phyloP scores from a whole-genome alignment of 2,888 invertebrate genomes.

The Diogma glabrata region DNA sequence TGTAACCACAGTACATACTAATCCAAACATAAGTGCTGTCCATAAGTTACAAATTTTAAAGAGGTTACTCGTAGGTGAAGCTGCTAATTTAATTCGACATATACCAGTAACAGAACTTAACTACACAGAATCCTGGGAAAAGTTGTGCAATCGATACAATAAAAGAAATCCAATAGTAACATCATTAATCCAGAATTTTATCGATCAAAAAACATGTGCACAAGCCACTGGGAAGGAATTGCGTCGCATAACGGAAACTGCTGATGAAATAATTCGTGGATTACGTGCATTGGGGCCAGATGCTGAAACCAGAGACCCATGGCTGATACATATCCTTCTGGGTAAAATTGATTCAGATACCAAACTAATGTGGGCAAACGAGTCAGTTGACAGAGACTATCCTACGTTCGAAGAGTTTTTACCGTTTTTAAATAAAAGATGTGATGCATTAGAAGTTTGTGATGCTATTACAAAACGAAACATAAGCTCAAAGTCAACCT shows the following conservation, averaged over 20 bases:
- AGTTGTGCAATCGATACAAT: background rate
- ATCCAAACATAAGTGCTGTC: background rate
- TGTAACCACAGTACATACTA: background rate
- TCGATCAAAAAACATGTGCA: background rate
- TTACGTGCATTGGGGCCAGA: background rate
- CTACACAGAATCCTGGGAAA: background rate
- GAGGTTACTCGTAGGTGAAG: background rate
- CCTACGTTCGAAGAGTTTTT: background rate
- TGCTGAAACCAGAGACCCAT: no score
- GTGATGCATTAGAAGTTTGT: background rate
- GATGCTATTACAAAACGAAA: no score
- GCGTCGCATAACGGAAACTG: background rate
- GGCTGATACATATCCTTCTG: no score
- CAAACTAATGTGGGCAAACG: no score
- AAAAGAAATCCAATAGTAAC: background rate
- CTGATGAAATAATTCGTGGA: background rate
- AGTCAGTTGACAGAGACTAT: background rate
- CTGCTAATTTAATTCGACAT: background rate
- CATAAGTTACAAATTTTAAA: background rate
- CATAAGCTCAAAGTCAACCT: no score
- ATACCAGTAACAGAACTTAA: background rate
- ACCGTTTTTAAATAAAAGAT: background rate
- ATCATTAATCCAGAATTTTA: background rate
- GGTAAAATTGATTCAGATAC: no score
- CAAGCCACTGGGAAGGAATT: background rate